Evolutionary conservation across 2,888 invertebrate species (phyloP).

Genomic region (Allygus modestus): DNA sequence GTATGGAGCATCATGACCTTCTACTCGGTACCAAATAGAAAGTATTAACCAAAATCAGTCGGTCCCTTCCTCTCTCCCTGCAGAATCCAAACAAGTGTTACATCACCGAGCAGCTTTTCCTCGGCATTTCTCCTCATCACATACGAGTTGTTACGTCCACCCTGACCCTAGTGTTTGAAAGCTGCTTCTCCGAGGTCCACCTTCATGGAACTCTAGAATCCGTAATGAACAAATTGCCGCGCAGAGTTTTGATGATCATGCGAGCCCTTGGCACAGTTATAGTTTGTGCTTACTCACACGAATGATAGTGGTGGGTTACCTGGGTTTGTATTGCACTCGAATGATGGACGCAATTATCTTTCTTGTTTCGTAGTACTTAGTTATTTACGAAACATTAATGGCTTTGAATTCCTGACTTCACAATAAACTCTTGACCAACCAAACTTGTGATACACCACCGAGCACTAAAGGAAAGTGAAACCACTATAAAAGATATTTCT

Average conservation of each 20-base stretch:
- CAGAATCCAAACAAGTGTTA: constrained; percentile 14
- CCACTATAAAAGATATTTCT: too few relatives aligned
- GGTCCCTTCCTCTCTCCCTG: background rate
- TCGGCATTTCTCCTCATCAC: constrained; percentile 23
- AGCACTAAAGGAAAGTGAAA: too few relatives aligned
- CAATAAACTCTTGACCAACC: too few relatives aligned
- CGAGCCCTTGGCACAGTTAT: constrained; percentile 18
- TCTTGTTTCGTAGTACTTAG: too few relatives aligned
- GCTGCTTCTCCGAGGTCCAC: background rate
- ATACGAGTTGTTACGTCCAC: background rate
- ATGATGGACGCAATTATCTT: too few relatives aligned
- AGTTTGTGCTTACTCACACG: background rate
- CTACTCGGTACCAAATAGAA: background rate
- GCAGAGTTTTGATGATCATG: background rate
- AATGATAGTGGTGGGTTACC: background rate
- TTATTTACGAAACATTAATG: too few relatives aligned
- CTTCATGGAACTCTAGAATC: too few relatives aligned
- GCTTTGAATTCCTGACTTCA: too few relatives aligned
- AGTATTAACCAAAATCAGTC: background rate
- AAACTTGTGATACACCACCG: too few relatives aligned
- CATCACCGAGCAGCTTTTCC: background rate
- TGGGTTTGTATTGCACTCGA: too few relatives aligned
- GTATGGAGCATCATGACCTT: too few relatives aligned
- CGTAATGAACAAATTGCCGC: background rate
- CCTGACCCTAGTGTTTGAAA: background rate